Percentiles rank a stretch among this genome's conserved stretches.
phyloP scores from a whole-genome alignment of 2,888 invertebrate genomes.

The Laspeyria flexula region DNA sequence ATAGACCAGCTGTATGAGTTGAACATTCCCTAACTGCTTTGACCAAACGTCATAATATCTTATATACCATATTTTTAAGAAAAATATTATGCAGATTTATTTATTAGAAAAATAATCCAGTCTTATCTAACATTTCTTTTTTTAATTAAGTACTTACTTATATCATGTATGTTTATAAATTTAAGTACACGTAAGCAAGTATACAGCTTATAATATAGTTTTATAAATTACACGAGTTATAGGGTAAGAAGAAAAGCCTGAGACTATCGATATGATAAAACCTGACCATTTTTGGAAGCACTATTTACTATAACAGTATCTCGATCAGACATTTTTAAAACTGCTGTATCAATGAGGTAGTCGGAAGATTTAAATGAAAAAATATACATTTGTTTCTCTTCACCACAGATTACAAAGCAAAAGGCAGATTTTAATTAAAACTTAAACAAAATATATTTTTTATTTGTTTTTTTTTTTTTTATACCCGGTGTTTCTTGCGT shows the following conservation, averaged over 20 bases:
- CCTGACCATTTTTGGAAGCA: slow-evolving; percentile 28
- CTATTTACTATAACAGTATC: slow-evolving; percentile 13
- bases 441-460: no score
- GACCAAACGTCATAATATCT: no score
- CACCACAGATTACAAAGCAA: no score
- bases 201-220: background rate
- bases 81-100: background rate
- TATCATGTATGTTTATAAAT: no score
- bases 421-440: no score
- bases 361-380: slow-evolving; percentile 47
- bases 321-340: slow-evolving; percentile 22
- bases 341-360: slow-evolving; percentile 59
- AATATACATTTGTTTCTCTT: slow-evolving; percentile 32
- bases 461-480: no score
- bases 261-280: background rate
- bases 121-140: background rate
- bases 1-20: no score
- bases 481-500: no score
- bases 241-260: background rate
- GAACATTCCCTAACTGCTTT: no score
- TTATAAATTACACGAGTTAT: background rate
- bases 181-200: background rate
- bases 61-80: no score
- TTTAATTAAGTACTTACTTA: background rate
- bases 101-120: background rate